Base-by-base conservation (phyloP, 2,888 invertebrate species). In the Macrophya alboannulata region DNA sequence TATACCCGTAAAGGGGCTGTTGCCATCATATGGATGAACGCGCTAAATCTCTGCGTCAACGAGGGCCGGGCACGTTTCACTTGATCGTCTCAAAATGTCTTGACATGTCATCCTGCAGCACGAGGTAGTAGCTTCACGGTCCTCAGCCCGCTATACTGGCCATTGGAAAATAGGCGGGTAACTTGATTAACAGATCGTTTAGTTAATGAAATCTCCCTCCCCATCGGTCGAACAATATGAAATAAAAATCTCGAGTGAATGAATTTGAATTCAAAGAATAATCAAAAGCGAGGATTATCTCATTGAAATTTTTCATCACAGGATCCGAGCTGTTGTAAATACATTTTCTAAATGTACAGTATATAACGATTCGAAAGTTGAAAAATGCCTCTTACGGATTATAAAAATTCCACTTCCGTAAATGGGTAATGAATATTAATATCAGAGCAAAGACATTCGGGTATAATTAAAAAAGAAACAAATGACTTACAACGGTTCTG, bases 51-150 rank as follows among this genome's bases (percentile, higher is more conserved):
- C 81, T 21, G 43, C 62, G 62, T 77, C 81, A 59, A 43, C 59
- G 59, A 81, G 40, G 43, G 21, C 43, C 45, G 21, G 5, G 25
- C 40, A 21, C 40, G 43, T 51, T 31, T n/a, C 43, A 62, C 59
- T 40, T 55, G 77, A 77, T 77, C 81, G 62, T 51, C 77, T 55
- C 77, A 55, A 55, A 81, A 62, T 81, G 43, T 59, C 62, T 81
- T 51, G 79, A 79, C 21, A 40, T 5, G 40, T 62, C 43, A 62
- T n/a, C 15, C 37, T 12, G 25, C 55, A 55, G 8, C 74, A 9
- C 21, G 21, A 12, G 43, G 5, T 74, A 74, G 5, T 74, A 74
- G 17, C 25, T 74, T 74, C 45, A 45, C 45, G 45, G 21, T 15
- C 45, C 8, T 15, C 4, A 45, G 45, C 45, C 74, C 31, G 31